These are phyloP conservation scores for Chrysolina oricalcia DNA, from an alignment of 2,888 invertebrate genomes.

Conservation along the genomic window DNA sequence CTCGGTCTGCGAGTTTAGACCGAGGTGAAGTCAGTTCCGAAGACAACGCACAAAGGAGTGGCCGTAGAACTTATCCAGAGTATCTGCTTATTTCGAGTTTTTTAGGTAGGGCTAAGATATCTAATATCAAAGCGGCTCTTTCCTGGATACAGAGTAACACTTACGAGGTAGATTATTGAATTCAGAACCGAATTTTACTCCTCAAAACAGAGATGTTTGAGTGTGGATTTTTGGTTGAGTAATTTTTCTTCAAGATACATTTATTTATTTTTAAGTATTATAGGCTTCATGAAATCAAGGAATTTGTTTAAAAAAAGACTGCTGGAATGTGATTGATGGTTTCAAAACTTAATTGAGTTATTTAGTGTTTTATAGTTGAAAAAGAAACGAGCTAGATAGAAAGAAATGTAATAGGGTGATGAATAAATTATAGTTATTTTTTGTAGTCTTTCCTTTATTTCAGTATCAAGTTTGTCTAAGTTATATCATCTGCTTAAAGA, in stretches of 20 bases:
- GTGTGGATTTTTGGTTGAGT: background rate
- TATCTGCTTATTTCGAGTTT: constrained; percentile 83
- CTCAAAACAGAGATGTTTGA: background rate
- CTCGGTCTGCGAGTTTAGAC: constrained; percentile 24
- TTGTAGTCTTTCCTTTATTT: background rate
- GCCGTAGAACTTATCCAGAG: constrained; percentile 80
- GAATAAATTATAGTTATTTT: constrained; percentile 18
- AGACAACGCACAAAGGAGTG: constrained; percentile 55
- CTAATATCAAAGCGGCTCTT: constrained; percentile 77
- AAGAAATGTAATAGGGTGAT: background rate
- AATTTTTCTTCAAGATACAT: background rate
- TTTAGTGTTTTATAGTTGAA: constrained; percentile 13
- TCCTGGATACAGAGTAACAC: constrained; percentile 77
- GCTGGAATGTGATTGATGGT: constrained; percentile 15
- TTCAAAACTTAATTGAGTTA: background rate
- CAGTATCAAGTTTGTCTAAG: background rate
- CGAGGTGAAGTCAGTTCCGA: constrained; percentile 26
- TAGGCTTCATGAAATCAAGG: background rate
- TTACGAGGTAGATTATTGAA: constrained; percentile 38
- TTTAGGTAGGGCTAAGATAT: constrained; percentile 77
- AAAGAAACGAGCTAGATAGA: background rate
- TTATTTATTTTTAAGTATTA: constrained; percentile 4
- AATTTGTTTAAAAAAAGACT: background rate
- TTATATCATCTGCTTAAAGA: too few relatives aligned
- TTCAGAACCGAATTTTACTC: background rate